phyloP scores from a whole-genome alignment of 2,888 invertebrate genomes.

The Archips crataeganus region DNA sequence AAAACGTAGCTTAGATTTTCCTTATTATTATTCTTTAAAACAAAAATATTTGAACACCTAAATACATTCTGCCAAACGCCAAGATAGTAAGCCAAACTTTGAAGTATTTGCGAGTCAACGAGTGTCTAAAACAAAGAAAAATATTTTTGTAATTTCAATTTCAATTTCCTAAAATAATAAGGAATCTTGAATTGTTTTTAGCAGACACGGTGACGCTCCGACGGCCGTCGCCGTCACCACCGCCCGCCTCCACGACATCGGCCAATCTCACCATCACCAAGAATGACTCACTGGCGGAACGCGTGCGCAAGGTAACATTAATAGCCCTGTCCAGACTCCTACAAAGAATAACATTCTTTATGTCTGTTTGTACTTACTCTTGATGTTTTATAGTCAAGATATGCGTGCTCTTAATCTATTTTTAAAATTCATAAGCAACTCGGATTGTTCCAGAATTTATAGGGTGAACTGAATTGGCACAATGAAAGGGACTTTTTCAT shows the following conservation, averaged over 20 bases:
- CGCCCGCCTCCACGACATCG: constrained; percentile 70
- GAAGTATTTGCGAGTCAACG: background rate
- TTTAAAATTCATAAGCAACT: constrained; percentile 19
- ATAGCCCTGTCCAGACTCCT: constrained; percentile 30
- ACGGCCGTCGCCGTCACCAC: constrained; percentile 83
- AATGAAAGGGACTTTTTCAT: constrained; percentile 9
- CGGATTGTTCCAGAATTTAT: constrained; percentile 12
- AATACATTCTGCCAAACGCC: too few relatives aligned
- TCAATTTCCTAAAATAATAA: background rate
- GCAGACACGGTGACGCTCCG: constrained; percentile 78
- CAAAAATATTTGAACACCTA: background rate
- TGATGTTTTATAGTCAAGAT: constrained; percentile 34
- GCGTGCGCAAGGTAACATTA: constrained; percentile 87
- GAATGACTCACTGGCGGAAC: constrained; percentile 89
- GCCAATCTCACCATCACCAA: constrained; percentile 87
- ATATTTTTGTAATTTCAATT: background rate
- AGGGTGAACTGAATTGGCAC: constrained; percentile 5
- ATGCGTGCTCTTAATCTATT: constrained; percentile 24
- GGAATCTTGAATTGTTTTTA: constrained; percentile 27
- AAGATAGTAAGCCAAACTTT: background rate
- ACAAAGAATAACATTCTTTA: constrained; percentile 35
- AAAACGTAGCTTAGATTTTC: too few relatives aligned
- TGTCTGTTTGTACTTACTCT: constrained; percentile 31
- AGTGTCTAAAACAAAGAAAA: background rate
- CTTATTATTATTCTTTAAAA: too few relatives aligned